A percentile compares a stretch with the other conserved stretches of the same genome.
Conservation (phyloP, 1,140 invertebrate species). For the Dendrolimus punctatus region DNA sequence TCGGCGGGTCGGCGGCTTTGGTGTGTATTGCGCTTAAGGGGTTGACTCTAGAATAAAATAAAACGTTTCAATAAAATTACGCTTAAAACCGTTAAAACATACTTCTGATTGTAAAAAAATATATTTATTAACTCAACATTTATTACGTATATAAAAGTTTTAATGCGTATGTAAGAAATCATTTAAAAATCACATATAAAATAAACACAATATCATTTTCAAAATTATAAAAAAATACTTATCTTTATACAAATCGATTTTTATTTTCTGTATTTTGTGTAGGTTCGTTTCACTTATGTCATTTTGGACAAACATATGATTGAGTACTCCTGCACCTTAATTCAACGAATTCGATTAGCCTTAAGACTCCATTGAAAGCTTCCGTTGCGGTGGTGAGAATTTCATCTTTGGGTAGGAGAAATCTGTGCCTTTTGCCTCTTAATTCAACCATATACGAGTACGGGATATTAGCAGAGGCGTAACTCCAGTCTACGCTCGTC, state of each 20-base stretch:
- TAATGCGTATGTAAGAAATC: too few species aligned
- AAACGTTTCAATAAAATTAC: too few species aligned
- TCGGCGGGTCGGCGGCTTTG: too few species aligned
- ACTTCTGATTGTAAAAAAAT: too few species aligned
- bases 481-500: constrained; percentile 80
- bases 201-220: background rate
- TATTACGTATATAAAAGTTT: too few species aligned
- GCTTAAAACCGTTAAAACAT: too few species aligned
- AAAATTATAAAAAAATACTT: too few species aligned
- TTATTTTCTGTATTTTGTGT: constrained; percentile 48
- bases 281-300: constrained; percentile 25
- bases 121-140: too few species aligned
- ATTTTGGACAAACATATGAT: constrained; percentile 71
- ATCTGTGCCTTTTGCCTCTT: constrained; percentile 75
- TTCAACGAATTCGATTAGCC: constrained; percentile 70
- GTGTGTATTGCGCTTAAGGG: too few species aligned
- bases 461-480: constrained; percentile 74
- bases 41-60: too few species aligned
- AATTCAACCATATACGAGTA: constrained; percentile 82
- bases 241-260: too few species aligned
- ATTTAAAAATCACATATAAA: too few species aligned
- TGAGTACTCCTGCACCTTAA: constrained; percentile 22
- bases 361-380: constrained; percentile 74
- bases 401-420: constrained; percentile 78
- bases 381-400: constrained; percentile 77